phyloP scores from a whole-genome alignment of 2,888 invertebrate genomes.

The Amorpha juglandis region DNA sequence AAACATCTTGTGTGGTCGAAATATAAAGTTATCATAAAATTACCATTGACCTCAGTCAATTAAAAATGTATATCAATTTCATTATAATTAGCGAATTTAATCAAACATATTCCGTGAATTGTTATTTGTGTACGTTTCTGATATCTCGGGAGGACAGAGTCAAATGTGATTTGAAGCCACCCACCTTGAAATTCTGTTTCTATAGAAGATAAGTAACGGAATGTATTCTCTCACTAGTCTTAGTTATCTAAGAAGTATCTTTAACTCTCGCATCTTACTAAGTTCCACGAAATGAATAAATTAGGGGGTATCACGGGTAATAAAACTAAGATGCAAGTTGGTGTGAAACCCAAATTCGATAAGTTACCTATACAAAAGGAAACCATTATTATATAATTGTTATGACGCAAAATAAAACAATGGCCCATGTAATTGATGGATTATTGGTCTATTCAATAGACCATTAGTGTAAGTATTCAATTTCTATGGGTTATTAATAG shows the following conservation, averaged over 20 bases:
- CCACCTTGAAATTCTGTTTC: constrained; percentile 3
- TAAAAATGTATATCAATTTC: constrained; percentile 3
- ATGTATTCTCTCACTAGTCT: too few relatives aligned
- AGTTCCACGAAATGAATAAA: background rate
- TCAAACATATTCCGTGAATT: constrained; percentile 5
- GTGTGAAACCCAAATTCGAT: constrained; percentile 1
- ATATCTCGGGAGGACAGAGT: background rate
- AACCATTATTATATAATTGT: constrained; percentile 9
- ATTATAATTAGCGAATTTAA: constrained; percentile 4
- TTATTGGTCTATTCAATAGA: constrained; percentile 12
- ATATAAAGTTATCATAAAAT: background rate
- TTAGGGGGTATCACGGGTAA: background rate
- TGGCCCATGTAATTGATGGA: constrained; percentile 4
- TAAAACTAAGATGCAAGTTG: background rate
- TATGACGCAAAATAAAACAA: constrained; percentile 18
- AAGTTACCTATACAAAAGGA: background rate
- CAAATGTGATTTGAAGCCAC: constrained; percentile 7
- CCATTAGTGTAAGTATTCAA: background rate
- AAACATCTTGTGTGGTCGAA: constrained; percentile 1
- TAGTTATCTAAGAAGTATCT: too few relatives aligned
- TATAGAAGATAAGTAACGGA: background rate
- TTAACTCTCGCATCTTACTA: too few relatives aligned
- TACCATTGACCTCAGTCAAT: background rate
- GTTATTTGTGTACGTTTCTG: constrained; percentile 5
- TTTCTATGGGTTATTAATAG: background rate